These are phyloP conservation scores for Pedicia rivosa DNA, from an alignment of 2,888 invertebrate genomes.

Conservation along the genomic window DNA sequence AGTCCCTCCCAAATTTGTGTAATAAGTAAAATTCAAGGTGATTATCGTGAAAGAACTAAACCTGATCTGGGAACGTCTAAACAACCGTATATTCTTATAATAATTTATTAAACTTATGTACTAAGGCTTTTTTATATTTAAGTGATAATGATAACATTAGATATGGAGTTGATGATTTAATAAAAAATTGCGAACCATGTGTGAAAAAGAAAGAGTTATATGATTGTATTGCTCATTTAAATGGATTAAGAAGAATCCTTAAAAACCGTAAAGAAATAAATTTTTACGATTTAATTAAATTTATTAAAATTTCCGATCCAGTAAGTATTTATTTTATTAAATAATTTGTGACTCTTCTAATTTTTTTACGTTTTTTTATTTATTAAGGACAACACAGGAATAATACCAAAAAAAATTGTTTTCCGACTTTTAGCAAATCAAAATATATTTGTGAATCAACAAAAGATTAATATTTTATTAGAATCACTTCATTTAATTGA, in stretches of 20 bases:
- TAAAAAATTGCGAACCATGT: background rate
- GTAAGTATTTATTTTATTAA: background rate
- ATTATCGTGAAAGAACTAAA: background rate
- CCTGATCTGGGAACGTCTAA: background rate
- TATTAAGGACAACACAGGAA: background rate
- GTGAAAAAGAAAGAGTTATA: background rate
- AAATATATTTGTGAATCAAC: background rate
- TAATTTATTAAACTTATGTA: too few species aligned
- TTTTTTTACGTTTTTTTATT: background rate
- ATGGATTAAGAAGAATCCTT: background rate
- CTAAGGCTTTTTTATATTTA: background rate
- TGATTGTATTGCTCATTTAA: background rate
- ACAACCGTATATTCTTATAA: background rate
- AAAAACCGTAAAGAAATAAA: background rate
- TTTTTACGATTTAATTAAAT: background rate
- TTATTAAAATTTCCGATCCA: background rate
- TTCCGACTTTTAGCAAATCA: background rate
- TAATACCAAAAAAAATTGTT: background rate
- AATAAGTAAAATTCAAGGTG: background rate
- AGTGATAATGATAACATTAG: background rate
- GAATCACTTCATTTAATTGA: background rate
- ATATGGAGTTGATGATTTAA: background rate
- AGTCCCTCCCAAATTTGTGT: background rate
- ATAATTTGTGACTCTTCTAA: background rate
- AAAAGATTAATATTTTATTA: background rate